Conservation (phyloP, 2,113 vertebrate species). For the Hyperopisus bebe region DNA sequence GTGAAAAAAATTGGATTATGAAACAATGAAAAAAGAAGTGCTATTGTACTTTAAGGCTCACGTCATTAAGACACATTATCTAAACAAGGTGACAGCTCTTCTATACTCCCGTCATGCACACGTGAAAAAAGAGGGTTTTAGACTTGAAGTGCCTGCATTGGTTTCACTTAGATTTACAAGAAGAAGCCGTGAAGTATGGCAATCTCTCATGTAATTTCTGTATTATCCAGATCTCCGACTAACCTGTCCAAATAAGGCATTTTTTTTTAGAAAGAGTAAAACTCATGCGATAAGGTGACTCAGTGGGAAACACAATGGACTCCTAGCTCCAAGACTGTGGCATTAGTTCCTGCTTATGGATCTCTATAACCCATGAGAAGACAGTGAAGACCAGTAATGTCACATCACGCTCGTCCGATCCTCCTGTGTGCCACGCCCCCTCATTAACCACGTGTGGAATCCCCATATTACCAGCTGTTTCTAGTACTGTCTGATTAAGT, state of each 20-base stretch:
- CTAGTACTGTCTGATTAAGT: too few species aligned
- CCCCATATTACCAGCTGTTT: too few species aligned
- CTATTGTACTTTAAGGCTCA: not conserved
- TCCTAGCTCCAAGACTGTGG: not conserved
- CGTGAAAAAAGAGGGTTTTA: not conserved
- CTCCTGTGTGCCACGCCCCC: too few species aligned
- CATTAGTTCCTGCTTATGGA: not conserved
- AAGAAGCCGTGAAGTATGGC: not conserved
- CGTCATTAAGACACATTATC: not conserved
- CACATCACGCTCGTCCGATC: too few species aligned
- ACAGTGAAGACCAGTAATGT: not conserved
- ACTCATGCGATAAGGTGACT: not conserved
- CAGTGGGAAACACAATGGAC: not conserved
- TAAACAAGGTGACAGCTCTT: not conserved
- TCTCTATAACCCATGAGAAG: not conserved
- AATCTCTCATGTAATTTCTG: not conserved
- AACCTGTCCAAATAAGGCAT: not conserved
- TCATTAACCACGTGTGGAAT: too few species aligned
- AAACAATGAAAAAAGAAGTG: conserved; percentile 28
- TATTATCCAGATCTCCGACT: not conserved
- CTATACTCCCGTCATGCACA: not conserved
- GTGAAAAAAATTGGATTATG: conserved; percentile 12
- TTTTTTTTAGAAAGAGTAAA: not conserved
- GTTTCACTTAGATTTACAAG: not conserved
- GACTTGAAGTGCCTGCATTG: not conserved